phyloP scores from a whole-genome alignment of 2,797 vertebrate genomes.

The Myotis myotis region DNA sequence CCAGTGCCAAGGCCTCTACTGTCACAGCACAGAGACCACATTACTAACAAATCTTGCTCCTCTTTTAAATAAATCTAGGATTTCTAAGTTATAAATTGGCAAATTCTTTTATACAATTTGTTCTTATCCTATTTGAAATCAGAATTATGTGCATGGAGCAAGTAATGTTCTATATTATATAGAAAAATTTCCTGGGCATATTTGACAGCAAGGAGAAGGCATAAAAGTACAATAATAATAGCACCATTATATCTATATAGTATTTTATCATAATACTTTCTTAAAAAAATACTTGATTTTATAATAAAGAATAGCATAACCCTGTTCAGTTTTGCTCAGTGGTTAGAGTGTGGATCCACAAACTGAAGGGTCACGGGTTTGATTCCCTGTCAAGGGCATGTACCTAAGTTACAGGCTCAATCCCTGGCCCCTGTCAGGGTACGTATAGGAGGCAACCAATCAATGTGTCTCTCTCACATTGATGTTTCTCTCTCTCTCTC shows the following conservation, averaged over 20 bases:
- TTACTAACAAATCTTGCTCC: background rate
- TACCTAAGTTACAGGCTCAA: too few species aligned
- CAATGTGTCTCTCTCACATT: too few species aligned
- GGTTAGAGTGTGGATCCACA: too few species aligned
- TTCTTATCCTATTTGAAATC: constrained; percentile 16
- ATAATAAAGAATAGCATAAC: background rate
- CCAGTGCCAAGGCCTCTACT: background rate
- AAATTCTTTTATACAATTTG: background rate
- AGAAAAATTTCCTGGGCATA: background rate
- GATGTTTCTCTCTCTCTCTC: too few species aligned
- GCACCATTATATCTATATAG: background rate
- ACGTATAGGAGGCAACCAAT: too few species aligned
- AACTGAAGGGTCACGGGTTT: too few species aligned
- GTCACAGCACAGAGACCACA: background rate
- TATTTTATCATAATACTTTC: background rate
- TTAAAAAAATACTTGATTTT: background rate
- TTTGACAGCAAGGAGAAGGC: background rate
- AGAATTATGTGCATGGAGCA: background rate
- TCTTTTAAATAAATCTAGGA: constrained; percentile 51
- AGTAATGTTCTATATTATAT: background rate
- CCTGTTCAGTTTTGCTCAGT: too few species aligned
- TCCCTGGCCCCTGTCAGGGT: too few species aligned
- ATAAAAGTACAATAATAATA: background rate
- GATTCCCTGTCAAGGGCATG: too few species aligned
- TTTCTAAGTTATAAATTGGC: background rate